A percentile compares a stretch with the other conserved stretches of the same genome.
phyloP scores from a whole-genome alignment of 2,113 vertebrate species.

The Phycodurus eques region DNA sequence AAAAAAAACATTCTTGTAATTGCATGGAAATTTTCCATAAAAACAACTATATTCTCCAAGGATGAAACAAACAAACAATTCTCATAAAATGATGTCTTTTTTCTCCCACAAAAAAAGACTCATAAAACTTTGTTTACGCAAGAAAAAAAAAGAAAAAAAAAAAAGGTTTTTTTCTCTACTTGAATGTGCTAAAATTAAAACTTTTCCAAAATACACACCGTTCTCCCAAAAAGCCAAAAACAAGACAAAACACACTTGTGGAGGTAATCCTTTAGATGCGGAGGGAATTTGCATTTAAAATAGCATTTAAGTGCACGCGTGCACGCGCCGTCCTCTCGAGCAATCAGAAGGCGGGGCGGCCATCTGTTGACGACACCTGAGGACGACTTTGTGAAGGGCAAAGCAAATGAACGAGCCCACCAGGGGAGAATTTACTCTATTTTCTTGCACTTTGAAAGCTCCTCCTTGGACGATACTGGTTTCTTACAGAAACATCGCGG shows the following conservation, averaged over 20 bases:
- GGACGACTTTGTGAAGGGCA: slow-evolving; percentile 7
- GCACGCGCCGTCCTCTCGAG: neutral
- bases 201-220: neutral
- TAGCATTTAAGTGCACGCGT: neutral
- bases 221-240: neutral
- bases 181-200: neutral
- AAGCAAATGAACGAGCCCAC: neutral
- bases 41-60: no score
- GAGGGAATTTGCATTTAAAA: neutral
- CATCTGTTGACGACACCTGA: slow-evolving; percentile 10
- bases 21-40: no score
- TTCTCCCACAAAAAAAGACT: no score
- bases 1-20: no score
- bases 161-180: neutral
- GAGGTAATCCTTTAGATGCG: neutral
- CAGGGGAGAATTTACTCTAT: neutral
- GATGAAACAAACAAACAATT: no score
- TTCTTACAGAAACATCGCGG: no score
- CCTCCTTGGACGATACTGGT: neutral
- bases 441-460: neutral
- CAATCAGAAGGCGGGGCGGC: neutral
- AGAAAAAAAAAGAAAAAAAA: neutral
- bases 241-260: neutral
- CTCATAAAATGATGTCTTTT: no score
- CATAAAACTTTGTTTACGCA: neutral